Evolutionary conservation across 2,113 vertebrate genomes (phyloP), one percentile per base, ranked within the genome.

Genomic region (Silurus glanis): DNA sequence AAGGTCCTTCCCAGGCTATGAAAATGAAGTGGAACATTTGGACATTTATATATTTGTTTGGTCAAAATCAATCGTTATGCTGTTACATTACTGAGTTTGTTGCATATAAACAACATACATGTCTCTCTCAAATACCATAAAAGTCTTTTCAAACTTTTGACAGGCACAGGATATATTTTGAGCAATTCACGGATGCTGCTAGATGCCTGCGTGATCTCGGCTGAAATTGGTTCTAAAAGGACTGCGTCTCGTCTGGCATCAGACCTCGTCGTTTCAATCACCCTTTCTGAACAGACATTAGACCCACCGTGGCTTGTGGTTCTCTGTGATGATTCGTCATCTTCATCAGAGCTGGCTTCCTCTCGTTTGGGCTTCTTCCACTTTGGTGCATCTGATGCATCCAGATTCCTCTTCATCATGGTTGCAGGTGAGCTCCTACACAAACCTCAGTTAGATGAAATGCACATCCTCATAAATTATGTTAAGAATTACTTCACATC

Each of bases 371-470:
- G 66, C 80, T 91, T 91, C 88, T 89, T 56, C 79, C 45, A 91
- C 74, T 87, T 91, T 28, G 78, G 80, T 4, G 86, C 85, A 0
- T 91, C 86, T 0, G 78, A 21, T 37, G 86, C 59, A 25, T 90
- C 91, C 0, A 2, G 64, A 88, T 91, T 91, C 87, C 93, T 92
- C 90, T 95, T 95, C 93, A 95, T 94, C 25, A 4, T 92, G 76
- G 82, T 93, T 92, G 82, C 55, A 37, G 55, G 9, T 61, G 12
- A 47, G 69, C n/a, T 80, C 72, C 87, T 88, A 55, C 47, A 55
- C 19, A 45, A 51, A 82, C 23, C 58, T 8, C 37, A 47, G 25
- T 59, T 37, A 81, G 23, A 80, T 25, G 1, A 59, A 8, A 79
- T 19, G 17, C 69, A 19, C 17, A 3, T 2, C 0, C 9, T 19